phyloP scores from a whole-genome alignment of 1,140 invertebrate species.

The Latrodectus geometricus region DNA sequence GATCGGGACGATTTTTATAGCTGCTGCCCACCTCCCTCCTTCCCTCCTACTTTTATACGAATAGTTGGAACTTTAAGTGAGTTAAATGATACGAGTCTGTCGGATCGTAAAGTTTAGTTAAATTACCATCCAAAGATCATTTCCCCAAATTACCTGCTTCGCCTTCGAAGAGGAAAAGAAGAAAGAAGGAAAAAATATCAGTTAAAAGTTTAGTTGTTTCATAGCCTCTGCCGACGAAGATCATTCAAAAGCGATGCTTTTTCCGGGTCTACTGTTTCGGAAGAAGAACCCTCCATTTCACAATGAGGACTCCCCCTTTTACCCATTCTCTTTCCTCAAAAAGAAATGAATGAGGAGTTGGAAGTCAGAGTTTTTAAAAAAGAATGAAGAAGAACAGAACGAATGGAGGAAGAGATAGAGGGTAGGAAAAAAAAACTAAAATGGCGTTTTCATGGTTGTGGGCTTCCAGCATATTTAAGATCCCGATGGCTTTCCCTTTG shows the following conservation, averaged over 20 bases:
- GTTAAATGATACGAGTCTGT: constrained; percentile 48
- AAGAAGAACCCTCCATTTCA: constrained; percentile 46
- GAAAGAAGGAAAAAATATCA: not conserved
- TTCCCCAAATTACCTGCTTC: constrained; percentile 12
- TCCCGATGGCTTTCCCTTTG: constrained; percentile 52
- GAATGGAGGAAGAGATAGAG: constrained; percentile 16
- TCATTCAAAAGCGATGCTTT: constrained; percentile 37
- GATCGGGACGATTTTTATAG: constrained; percentile 30
- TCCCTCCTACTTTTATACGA: constrained; percentile 21
- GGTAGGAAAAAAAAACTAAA: constrained; percentile 15
- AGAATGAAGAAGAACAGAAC: not conserved
- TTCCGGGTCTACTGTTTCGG: constrained; percentile 46
- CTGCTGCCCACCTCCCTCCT: not conserved
- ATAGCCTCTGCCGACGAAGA: constrained; percentile 5
- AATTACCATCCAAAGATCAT: constrained; percentile 29
- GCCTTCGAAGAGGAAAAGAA: not conserved
- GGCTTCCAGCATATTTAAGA: constrained; percentile 50
- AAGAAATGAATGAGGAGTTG: constrained; percentile 52
- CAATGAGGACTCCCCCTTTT: constrained; percentile 6
- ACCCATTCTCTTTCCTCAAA: not conserved
- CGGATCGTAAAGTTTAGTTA: constrained; percentile 58
- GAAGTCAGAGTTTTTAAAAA: constrained; percentile 40
- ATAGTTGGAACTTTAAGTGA: constrained; percentile 59
- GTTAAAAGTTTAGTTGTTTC: not conserved
- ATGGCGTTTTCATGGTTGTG: constrained; percentile 54